Percentiles rank a stretch among this genome's conserved stretches.
phyloP scores from a whole-genome alignment of 2,113 vertebrate genomes.

The Diadophis punctatus region DNA sequence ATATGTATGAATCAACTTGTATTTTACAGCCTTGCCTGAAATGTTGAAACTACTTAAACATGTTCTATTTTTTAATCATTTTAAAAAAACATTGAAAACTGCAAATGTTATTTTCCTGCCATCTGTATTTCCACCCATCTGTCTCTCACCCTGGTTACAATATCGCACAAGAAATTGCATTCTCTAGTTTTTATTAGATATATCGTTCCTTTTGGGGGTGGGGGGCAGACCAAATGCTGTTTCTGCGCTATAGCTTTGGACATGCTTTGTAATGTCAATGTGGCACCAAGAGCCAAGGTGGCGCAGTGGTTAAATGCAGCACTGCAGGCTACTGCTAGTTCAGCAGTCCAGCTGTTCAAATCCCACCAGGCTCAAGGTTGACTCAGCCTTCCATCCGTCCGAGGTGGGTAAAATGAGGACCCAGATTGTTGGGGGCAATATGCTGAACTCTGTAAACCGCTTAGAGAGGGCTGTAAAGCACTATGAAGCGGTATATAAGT shows the following conservation, averaged over 20 bases:
- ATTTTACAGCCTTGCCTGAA: not conserved
- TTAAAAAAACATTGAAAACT: not conserved
- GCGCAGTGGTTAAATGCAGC: no score
- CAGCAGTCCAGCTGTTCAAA: no score
- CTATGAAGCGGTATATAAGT: no score
- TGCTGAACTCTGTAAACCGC: no score
- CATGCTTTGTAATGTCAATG: not conserved
- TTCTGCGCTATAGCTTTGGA: not conserved
- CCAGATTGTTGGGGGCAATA: no score
- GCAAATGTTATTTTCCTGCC: not conserved
- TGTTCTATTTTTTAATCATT: not conserved
- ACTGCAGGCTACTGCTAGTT: no score
- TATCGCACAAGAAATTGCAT: no score
- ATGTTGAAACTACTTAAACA: not conserved
- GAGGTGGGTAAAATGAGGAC: no score
- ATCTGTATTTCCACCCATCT: not conserved
- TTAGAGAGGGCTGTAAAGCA: no score
- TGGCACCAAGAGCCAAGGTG: no score
- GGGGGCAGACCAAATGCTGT: not conserved
- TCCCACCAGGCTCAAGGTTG: no score
- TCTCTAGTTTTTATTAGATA: not conserved
- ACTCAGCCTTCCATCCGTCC: no score
- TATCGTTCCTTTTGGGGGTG: not conserved
- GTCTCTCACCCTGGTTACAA: not conserved
- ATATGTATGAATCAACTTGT: not conserved